Base-by-base conservation (phyloP, 2,888 invertebrate genomes). In the Aricia artaxerxes region DNA sequence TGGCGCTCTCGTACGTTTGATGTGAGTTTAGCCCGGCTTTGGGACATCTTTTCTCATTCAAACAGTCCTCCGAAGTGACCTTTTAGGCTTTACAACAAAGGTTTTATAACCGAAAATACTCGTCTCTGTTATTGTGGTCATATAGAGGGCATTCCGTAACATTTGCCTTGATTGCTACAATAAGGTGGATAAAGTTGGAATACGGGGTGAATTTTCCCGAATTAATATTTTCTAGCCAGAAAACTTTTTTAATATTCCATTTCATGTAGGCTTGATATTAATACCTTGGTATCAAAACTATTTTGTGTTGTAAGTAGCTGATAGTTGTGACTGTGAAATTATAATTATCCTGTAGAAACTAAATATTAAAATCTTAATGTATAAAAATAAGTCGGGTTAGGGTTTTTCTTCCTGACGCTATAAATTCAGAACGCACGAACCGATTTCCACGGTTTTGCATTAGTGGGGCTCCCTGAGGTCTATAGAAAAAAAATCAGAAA, bases 41-140 rank as follows among this genome's bases (percentile, higher is more conserved):
- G 69, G 69, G 69, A 35, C 69, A 69, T 69, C 69, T 69, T 69
- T 69, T 69, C 35, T 69, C 69, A 69, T 69, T 69, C 69, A 64
- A 64, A 64, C 4, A 38, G 35, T 35, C 35, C 11, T 69, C 69
- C 69, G 24, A 69, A 69, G 69, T 38, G 69, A 69, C 69, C 69
- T 69, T 69, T 69, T 35, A 69, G 69, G 69, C 69, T 69, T 69
- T 69, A 69, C 69, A 69, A 69, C 69, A 13, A 69, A 69, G 69
- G 69, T 69, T 69, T 69, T 69, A 69, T 38, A 69, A 69, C 69
- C 69, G 69, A 69, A 69, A 69, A 69, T 38, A 35, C 69, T 35
- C 31, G 35, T 38, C 69, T 38, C 35, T 4, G 35, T 69, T 69
- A 69, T 69, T 69, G 35, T 69, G 69, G 69, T 69, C 69, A 6